Evolutionary conservation across 2,797 vertebrate genomes (phyloP).

Genomic region (Heliangelus exortis): DNA sequence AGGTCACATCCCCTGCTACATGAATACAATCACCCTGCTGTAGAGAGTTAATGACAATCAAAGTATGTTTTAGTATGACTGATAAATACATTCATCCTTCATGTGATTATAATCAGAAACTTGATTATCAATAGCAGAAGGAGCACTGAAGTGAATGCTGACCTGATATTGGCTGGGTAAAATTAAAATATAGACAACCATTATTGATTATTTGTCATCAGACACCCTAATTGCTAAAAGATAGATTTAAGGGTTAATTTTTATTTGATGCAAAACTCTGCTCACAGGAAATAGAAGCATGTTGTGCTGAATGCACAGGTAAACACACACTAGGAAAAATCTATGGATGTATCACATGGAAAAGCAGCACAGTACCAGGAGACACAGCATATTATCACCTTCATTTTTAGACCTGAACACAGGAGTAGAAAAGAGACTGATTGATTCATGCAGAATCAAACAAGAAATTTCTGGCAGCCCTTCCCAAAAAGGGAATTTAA

Average conservation of each 20-base stretch:
- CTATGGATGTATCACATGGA: neutral
- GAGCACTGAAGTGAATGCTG: neutral
- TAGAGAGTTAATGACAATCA: neutral
- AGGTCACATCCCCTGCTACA: neutral
- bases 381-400: fast-evolving
- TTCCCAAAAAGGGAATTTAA: constrained; percentile 1
- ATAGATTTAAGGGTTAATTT: neutral
- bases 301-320: neutral
- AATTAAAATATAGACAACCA: neutral
- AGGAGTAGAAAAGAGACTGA: neutral
- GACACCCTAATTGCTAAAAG: neutral
- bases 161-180: neutral
- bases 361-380: neutral
- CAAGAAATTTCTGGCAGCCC: neutral
- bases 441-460: neutral
- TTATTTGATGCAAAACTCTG: neutral
- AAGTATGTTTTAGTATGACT: neutral
- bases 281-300: neutral
- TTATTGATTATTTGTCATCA: neutral
- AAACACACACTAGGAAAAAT: neutral
- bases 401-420: neutral
- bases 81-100: neutral
- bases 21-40: neutral
- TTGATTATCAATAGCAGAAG: neutral
- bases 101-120: neutral